These are phyloP conservation scores for Urocitellus parryii DNA, from an alignment of 2,113 vertebrate species.

Conservation along the genomic window DNA sequence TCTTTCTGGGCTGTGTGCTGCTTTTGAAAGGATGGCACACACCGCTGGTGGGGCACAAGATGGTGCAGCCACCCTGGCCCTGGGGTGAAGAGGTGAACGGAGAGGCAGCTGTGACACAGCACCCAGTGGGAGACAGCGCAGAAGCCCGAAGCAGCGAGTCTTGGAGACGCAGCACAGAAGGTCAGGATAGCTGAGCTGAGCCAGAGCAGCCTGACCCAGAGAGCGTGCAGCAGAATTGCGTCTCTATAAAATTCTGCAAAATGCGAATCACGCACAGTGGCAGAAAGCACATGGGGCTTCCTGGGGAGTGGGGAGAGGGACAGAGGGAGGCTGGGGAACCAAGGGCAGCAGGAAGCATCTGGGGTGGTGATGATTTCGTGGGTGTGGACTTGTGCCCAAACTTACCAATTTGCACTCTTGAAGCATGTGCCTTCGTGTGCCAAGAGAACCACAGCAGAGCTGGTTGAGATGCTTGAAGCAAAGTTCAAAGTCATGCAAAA, in stretches of 20 bases:
- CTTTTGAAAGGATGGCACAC: no score
- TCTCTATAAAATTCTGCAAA: not conserved
- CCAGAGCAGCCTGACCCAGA: not conserved
- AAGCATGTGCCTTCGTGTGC: not conserved
- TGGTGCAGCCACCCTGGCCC: no score
- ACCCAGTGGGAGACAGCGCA: no score
- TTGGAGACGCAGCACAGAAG: not conserved
- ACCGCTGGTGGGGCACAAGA: no score
- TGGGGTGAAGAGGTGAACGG: not conserved
- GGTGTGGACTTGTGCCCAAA: not conserved
- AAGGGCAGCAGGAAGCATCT: not conserved
- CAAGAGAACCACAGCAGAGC: not conserved
- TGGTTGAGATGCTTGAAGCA: not conserved
- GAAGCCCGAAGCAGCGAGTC: not conserved
- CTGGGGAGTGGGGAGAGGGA: not conserved
- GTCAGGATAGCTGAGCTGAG: not conserved
- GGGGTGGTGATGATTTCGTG: no score
- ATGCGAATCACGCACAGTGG: accelerated
- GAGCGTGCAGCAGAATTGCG: not conserved
- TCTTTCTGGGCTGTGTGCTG: no score
- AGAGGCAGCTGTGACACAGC: no score
- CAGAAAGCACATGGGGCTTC: not conserved
- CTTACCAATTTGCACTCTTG: accelerated
- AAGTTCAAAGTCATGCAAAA: not conserved
- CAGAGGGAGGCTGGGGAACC: not conserved